phyloP scores from a whole-genome alignment of 2,888 invertebrate genomes.

The Willowsia nigromaculata region DNA sequence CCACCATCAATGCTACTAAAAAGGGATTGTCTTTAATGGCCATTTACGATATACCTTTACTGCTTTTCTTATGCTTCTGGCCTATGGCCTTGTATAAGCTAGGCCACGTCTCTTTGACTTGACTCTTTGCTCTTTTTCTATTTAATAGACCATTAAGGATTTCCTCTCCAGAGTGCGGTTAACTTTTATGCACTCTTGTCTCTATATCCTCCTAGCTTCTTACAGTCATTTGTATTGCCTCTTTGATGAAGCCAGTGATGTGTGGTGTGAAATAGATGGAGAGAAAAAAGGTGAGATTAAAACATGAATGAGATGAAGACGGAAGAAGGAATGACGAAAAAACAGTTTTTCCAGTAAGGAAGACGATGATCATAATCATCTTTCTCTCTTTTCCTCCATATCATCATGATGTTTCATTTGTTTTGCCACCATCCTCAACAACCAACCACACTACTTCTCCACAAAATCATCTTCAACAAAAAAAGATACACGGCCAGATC shows the following conservation, averaged over 20 bases:
- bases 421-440: slow-evolving; percentile 7
- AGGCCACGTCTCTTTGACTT: neutral
- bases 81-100: slow-evolving; percentile 26
- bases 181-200: slow-evolving; percentile 45
- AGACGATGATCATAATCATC: slow-evolving; percentile 31
- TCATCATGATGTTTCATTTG: slow-evolving; percentile 32
- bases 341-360: neutral
- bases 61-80: slow-evolving; percentile 16
- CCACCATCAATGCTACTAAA: slow-evolving; percentile 5
- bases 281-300: slow-evolving; percentile 14
- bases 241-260: neutral
- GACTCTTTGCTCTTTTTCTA: slow-evolving; percentile 19
- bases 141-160: slow-evolving; percentile 65
- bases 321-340: slow-evolving; percentile 6
- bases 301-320: neutral
- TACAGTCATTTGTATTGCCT: slow-evolving; percentile 21
- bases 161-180: slow-evolving; percentile 65
- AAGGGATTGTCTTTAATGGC: slow-evolving; percentile 54
- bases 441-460: neutral
- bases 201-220: neutral
- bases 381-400: neutral
- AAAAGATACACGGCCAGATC: neutral
- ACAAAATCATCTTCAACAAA: neutral
- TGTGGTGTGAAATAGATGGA: slow-evolving; percentile 47
- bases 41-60: slow-evolving; percentile 26